A percentile compares a stretch with the other conserved stretches of the same genome.
phyloP scores from a whole-genome alignment of 1,140 invertebrate species.

The Penaeus japonicus region DNA sequence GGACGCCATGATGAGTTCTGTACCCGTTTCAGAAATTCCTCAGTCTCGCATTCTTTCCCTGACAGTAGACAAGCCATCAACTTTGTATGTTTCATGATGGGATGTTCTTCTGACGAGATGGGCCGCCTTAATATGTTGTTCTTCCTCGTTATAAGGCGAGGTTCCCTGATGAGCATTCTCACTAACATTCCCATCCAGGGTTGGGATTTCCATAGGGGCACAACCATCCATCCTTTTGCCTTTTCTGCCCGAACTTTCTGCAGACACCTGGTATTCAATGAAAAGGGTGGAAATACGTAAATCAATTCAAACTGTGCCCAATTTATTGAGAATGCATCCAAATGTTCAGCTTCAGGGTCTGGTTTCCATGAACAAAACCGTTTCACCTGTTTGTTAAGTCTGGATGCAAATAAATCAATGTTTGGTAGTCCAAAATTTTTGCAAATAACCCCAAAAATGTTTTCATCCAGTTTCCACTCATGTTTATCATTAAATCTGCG shows the following conservation, averaged over 20 bases:
- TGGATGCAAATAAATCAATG: background rate
- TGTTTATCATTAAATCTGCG: no score
- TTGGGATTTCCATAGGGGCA: background rate
- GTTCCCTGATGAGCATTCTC: background rate
- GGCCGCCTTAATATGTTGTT: background rate
- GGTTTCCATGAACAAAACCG: conserved; percentile 22
- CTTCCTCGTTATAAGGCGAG: background rate
- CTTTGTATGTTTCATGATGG: background rate
- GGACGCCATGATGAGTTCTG: background rate
- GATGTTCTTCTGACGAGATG: background rate
- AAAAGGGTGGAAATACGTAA: background rate
- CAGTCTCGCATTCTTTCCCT: background rate
- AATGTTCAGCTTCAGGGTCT: conserved; percentile 16
- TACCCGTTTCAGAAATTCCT: background rate
- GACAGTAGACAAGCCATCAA: conserved; percentile 6
- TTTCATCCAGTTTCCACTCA: background rate
- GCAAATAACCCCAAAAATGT: background rate
- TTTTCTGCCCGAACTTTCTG: background rate
- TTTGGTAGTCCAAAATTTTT: background rate
- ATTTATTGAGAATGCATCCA: conserved; percentile 10
- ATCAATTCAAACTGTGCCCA: conserved; percentile 24
- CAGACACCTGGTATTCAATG: background rate
- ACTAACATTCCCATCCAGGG: background rate
- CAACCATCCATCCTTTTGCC: background rate
- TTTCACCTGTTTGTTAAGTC: background rate